Percentiles rank a stretch among this genome's conserved stretches.
Evolutionary conservation across 2,797 vertebrate genomes (phyloP).

Genomic region (Morelia viridis): DNA sequence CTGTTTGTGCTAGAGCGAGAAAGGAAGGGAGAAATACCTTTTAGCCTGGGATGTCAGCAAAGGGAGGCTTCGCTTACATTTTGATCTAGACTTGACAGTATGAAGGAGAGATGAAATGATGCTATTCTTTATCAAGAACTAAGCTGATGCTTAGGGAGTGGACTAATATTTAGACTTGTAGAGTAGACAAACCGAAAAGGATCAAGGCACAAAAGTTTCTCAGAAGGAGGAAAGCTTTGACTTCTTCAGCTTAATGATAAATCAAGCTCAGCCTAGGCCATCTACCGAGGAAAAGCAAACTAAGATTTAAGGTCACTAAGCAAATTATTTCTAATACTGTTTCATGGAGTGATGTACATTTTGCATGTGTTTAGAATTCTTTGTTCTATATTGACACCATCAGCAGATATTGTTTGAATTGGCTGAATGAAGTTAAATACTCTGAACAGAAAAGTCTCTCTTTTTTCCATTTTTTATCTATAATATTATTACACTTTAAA

Average conservation of each 20-base stretch:
- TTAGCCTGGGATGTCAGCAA: conserved; percentile 45
- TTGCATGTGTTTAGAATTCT: neutral
- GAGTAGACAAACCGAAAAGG: neutral
- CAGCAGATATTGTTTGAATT: neutral
- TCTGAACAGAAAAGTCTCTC: too few relatives aligned
- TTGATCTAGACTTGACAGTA: conserved; percentile 18
- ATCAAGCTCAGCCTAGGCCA: neutral
- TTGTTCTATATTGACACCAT: neutral
- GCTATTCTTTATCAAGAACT: neutral
- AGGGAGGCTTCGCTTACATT: conserved; percentile 16
- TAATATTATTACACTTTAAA: too few relatives aligned
- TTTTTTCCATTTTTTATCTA: too few relatives aligned
- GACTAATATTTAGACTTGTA: neutral
- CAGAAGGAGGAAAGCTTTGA: neutral
- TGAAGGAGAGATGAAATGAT: conserved; percentile 10
- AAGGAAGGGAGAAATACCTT: conserved; percentile 36
- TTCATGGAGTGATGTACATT: neutral
- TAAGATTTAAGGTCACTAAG: neutral
- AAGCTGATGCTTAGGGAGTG: neutral
- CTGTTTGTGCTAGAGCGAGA: conserved; percentile 31
- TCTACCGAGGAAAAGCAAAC: neutral
- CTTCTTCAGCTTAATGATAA: neutral
- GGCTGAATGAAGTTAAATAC: neutral
- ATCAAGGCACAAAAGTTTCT: neutral
- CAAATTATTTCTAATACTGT: neutral